Evolutionary conservation across 2,888 invertebrate species (phyloP).

Genomic region (Tiliacea citrago): DNA sequence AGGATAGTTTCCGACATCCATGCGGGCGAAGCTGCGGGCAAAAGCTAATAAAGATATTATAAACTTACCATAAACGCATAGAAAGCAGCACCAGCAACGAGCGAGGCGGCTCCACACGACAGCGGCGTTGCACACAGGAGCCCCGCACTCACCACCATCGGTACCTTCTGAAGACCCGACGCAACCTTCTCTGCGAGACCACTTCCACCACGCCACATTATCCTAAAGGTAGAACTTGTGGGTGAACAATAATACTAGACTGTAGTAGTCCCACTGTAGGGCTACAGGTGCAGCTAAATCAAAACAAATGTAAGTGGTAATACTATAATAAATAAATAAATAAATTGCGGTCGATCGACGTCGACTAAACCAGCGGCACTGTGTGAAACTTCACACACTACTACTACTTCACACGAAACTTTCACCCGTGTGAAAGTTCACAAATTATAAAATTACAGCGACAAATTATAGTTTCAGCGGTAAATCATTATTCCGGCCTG

Average conservation of each 20-base stretch:
- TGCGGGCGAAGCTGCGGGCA: no score
- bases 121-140: constrained; percentile 92
- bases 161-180: constrained; percentile 92
- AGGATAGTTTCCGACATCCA: no score
- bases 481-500: not conserved
- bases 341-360: no score
- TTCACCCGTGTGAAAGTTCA: not conserved
- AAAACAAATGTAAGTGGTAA: no score
- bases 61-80: constrained; percentile 92
- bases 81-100: constrained; percentile 92
- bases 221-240: constrained; percentile 68
- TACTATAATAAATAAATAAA: no score
- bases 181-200: constrained; percentile 92
- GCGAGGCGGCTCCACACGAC: constrained; percentile 94
- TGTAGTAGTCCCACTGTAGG: not conserved
- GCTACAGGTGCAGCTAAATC: not conserved
- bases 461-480: not conserved
- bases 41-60: not conserved
- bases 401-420: no score
- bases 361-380: not conserved
- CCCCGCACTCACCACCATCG: constrained; percentile 92
- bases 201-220: constrained; percentile 83
- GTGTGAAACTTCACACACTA: no score
- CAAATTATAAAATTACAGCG: not conserved
- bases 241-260: not conserved